Percentiles rank a stretch among this genome's conserved stretches.
phyloP scores from a whole-genome alignment of 2,888 invertebrate genomes.

The Allacma fusca region DNA sequence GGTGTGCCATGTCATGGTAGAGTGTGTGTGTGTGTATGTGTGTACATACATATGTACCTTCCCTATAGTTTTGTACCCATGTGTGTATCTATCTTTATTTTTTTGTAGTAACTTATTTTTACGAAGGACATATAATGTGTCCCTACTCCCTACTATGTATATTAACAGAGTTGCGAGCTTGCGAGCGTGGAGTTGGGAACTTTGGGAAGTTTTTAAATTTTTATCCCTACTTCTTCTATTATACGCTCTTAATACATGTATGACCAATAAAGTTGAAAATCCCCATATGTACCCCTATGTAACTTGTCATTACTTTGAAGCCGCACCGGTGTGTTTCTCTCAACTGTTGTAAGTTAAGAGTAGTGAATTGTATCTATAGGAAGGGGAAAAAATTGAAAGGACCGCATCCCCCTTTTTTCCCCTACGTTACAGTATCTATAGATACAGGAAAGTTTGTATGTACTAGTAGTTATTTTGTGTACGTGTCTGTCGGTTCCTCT shows the following conservation, averaged over 20 bases:
- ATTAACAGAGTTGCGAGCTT: no score
- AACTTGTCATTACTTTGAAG: background rate
- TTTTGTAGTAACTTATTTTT: no score
- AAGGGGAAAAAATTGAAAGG: background rate
- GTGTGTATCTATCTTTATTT: background rate
- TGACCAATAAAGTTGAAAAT: background rate
- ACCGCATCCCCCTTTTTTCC: background rate
- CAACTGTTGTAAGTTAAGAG: no score
- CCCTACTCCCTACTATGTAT: no score
- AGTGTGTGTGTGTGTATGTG: background rate
- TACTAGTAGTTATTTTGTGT: background rate
- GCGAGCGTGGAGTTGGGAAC: no score
- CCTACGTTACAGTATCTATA: no score
- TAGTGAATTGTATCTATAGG: no score
- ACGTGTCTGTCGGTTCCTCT: background rate
- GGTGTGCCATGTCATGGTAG: conserved; percentile 4
- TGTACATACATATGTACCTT: background rate
- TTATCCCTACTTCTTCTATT: background rate
- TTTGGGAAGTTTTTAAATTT: no score
- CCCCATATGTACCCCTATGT: conserved; percentile 1
- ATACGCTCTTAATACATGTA: background rate
- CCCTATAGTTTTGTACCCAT: background rate
- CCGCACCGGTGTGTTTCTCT: background rate
- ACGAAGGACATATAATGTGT: no score
- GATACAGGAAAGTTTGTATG: no score